Conservation (phyloP, 53 echinoderm and acorn worm species). For the Glandiceps talaboti region DNA sequence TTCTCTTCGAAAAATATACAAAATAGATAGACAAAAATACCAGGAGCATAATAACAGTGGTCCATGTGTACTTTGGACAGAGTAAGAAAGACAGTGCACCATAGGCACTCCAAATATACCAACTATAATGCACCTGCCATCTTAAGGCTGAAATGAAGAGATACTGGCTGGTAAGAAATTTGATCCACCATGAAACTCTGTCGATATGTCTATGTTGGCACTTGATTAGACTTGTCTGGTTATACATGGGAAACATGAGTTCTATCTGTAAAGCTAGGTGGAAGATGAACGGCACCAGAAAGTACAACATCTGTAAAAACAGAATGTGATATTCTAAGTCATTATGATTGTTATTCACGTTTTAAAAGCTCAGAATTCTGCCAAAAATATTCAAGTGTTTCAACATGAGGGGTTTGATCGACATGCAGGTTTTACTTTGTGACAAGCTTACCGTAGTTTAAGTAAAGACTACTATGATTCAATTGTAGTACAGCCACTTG, state of each 20-base stretch:
- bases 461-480: no score
- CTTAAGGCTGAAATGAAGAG: constrained; percentile 2
- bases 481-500: no score
- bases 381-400: no score
- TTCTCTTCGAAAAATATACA: no score
- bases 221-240: neutral
- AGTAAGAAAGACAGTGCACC: constrained; percentile 42
- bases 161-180: neutral
- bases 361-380: no score
- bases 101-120: constrained; percentile 36
- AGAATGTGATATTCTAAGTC: neutral
- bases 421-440: no score
- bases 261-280: neutral
- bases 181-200: neutral
- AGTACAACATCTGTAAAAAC: neutral
- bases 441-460: no score
- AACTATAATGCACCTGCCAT: constrained; percentile 26
- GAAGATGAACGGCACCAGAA: neutral
- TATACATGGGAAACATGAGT: neutral
- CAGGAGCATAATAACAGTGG: neutral
- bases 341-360: no score
- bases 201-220: neutral
- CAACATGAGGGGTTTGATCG: no score
- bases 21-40: no score
- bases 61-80: constrained; percentile 65